These are phyloP conservation scores for Cyprinodon variegatus DNA, from an alignment of 2,113 vertebrate species.

Conservation along the genomic window DNA sequence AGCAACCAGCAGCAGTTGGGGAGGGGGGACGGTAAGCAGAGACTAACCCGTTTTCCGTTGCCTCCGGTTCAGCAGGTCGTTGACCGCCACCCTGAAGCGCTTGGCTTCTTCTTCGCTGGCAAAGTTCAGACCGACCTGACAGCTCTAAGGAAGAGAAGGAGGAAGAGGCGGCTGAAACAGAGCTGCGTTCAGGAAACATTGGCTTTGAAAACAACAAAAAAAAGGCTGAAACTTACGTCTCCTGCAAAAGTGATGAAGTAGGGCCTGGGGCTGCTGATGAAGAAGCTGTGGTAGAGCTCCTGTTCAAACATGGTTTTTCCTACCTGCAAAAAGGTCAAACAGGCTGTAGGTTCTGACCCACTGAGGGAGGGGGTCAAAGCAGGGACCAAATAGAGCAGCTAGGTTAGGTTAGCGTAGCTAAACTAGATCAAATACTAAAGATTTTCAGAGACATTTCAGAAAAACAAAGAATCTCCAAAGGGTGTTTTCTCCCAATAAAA, in stretches of 20 bases:
- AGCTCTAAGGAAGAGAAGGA: slow-evolving; percentile 76
- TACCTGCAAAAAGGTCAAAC: slow-evolving; percentile 81
- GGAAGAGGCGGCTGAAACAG: not conserved
- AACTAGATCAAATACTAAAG: too few relatives aligned
- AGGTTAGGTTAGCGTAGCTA: too few relatives aligned
- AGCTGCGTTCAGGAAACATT: not conserved
- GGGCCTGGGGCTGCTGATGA: slow-evolving; percentile 89
- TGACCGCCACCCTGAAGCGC: slow-evolving; percentile 88
- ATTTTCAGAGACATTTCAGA: too few relatives aligned
- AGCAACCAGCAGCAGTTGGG: too few relatives aligned
- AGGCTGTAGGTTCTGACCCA: not conserved
- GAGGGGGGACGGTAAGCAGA: too few relatives aligned
- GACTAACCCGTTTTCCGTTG: slow-evolving; percentile 90
- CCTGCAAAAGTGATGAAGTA: slow-evolving; percentile 98
- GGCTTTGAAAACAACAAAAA: not conserved
- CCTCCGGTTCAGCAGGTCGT: slow-evolving; percentile 89
- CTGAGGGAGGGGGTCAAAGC: too few relatives aligned
- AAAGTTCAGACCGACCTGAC: slow-evolving; percentile 97
- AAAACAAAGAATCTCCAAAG: too few relatives aligned
- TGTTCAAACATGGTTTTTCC: slow-evolving; percentile 94
- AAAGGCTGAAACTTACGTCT: slow-evolving; percentile 83
- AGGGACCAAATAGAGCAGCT: too few relatives aligned
- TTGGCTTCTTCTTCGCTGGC: slow-evolving; percentile 98
- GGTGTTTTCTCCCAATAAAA: too few relatives aligned
- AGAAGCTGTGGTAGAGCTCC: slow-evolving; percentile 97